phyloP scores from a whole-genome alignment of 2,888 invertebrate species.

The Rambutsinella grinnellia region DNA sequence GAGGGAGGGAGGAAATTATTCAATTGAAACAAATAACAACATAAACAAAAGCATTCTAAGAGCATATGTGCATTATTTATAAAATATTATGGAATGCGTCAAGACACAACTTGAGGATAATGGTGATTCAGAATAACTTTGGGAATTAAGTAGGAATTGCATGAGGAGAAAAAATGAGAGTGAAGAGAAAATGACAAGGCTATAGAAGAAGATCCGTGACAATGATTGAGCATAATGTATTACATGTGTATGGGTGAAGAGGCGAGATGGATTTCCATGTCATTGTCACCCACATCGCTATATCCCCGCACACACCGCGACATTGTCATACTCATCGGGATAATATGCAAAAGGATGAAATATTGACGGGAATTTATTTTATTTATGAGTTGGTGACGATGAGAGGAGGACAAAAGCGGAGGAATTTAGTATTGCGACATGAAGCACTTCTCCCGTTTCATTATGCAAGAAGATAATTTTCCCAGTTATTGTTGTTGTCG shows the following conservation, averaged over 20 bases:
- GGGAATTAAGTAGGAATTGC: neutral
- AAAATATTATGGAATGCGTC: neutral
- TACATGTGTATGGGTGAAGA: constrained; percentile 16
- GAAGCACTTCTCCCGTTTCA: neutral
- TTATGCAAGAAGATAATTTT: neutral
- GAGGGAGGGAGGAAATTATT: constrained; percentile 13
- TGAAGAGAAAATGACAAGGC: constrained; percentile 18
- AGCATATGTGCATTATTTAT: neutral
- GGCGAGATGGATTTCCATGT: constrained; percentile 46
- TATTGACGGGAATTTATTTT: constrained; percentile 46
- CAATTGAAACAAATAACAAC: constrained; percentile 7
- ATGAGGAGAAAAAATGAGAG: neutral
- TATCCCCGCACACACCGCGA: neutral
- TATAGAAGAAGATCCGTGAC: constrained; percentile 25
- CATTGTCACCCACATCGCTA: constrained; percentile 35
- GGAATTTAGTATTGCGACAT: neutral
- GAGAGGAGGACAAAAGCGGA: neutral
- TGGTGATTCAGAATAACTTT: neutral
- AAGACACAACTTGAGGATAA: too few relatives aligned
- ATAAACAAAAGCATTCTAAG: neutral
- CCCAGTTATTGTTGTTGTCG: neutral
- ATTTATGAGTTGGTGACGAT: constrained; percentile 30
- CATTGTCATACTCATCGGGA: neutral
- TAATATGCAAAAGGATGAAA: constrained; percentile 31
- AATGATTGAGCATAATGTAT: constrained; percentile 39